Percentiles rank a stretch among this genome's conserved stretches.
Conservation (phyloP, 2,888 invertebrate species). For the Acronicta psi region DNA sequence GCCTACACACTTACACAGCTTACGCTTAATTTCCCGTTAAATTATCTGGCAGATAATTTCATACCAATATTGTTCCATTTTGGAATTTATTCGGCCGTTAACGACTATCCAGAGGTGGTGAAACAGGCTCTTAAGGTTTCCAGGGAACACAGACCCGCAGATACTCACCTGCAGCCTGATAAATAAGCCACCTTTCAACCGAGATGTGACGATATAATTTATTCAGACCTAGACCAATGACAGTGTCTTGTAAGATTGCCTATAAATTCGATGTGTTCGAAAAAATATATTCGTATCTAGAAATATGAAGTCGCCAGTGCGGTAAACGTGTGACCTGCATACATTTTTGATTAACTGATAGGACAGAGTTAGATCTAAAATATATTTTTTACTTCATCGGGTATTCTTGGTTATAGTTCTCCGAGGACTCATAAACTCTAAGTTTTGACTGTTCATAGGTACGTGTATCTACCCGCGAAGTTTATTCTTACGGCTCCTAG, state of each 20-base stretch:
- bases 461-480: slow-evolving; percentile 9
- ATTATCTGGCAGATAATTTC: too few relatives aligned
- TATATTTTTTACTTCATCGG: slow-evolving; percentile 24
- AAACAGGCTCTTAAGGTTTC: too few relatives aligned
- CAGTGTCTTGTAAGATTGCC: slow-evolving; percentile 3
- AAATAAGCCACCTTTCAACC: slow-evolving; percentile 9
- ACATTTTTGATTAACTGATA: slow-evolving; percentile 46
- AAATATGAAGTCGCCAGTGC: slow-evolving; percentile 18
- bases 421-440: slow-evolving; percentile 30
- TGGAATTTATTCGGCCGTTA: too few relatives aligned
- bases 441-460: slow-evolving; percentile 27
- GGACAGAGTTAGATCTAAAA: slow-evolving; percentile 32
- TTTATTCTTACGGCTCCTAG: too few relatives aligned
- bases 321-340: slow-evolving; percentile 28
- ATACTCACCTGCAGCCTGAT: slow-evolving; percentile 9
- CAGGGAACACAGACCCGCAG: too few relatives aligned
- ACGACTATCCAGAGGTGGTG: too few relatives aligned
- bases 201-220: slow-evolving; percentile 30
- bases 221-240: slow-evolving; percentile 33
- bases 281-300: slow-evolving; percentile 27
- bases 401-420: slow-evolving; percentile 23
- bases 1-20: too few relatives aligned
- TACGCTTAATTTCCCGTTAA: too few relatives aligned
- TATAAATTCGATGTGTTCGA: slow-evolving; percentile 18
- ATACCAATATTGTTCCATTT: too few relatives aligned